Base-by-base conservation (phyloP, 1,140 invertebrate species). In the Magallana gigas region DNA sequence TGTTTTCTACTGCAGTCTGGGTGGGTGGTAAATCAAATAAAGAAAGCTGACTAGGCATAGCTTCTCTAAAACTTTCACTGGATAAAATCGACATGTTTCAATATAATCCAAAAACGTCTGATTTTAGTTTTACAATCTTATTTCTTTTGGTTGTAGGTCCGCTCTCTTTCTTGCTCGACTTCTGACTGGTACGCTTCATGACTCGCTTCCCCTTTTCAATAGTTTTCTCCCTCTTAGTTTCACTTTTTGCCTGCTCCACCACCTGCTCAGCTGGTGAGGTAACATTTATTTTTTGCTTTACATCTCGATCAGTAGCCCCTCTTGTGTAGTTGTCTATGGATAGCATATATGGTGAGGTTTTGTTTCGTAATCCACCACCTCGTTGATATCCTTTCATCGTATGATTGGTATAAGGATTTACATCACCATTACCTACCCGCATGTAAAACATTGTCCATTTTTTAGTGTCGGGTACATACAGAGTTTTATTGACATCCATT, bases 201-300 rank as follows among this genome's bases (percentile, higher is more conserved):
- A n/a, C 12, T 14, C 62, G 62, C 62, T 64, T 64, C 1, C 62
- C 62, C 16, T 64, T 64, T 64, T 64, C 62, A 18, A n/a, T 8
- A 8, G 14, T 14, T 18, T 64, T 64, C n/a, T 18, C 62, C 16
- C 18, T 64, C 18, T 64, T 18, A 48, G 3, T 48, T 85, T 88
- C 83, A 29, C 58, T 18, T 85, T 88, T 88, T 14, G 87, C 82
- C 57, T 88, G 64, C 29, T 88, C 83, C 8, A 84, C 87, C 8
- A 85, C 57, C 59, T 88, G 87, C 57, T 59, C 58, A 11, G 82
- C 64, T 12, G 82, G 87, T n/a, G 83, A 84, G 0, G 82, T 81
- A 23, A 88, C 0, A 5, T 76, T 84, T 57, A 80, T 36, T 18
- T 57, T 12, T 23, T 14, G 5, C n/a, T 60, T 56, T 56, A n/a